phyloP scores from a whole-genome alignment of 2,113 vertebrate genomes.

The Taurulus bubalis region DNA sequence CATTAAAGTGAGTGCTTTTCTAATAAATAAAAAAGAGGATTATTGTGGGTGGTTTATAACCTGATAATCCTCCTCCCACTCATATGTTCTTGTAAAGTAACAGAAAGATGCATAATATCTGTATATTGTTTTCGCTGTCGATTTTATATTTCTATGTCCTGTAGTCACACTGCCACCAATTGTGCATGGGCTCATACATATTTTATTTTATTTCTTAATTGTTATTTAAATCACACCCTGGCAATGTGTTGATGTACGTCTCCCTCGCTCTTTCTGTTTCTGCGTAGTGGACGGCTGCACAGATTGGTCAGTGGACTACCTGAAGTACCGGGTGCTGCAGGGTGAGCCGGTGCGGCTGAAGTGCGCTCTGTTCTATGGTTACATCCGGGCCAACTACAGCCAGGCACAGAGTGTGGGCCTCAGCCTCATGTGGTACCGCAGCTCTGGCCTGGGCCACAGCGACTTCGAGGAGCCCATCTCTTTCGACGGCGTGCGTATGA shows the following conservation, averaged over 20 bases:
- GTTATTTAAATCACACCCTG: neutral
- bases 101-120: neutral
- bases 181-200: conserved; percentile 1
- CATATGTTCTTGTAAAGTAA: neutral
- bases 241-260: conserved; percentile 1
- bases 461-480: conserved; percentile 99
- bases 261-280: conserved; percentile 60
- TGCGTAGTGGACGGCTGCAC: conserved; percentile 95
- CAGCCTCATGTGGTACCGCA: conserved; percentile 97
- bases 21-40: conserved; percentile 24
- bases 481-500: conserved; percentile 96
- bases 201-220: neutral
- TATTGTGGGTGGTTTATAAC: conserved; percentile 23
- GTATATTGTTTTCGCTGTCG: neutral
- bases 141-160: conserved; percentile 1
- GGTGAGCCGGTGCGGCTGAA: conserved; percentile 96
- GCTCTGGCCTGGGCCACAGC: conserved; percentile 86
- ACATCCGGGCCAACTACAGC: conserved; percentile 97
- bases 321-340: conserved; percentile 94
- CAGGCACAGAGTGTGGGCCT: conserved; percentile 96
- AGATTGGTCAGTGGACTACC: conserved; percentile 98
- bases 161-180: neutral
- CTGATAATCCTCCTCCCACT: conserved; percentile 20
- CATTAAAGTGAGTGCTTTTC: conserved; percentile 11
- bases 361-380: conserved; percentile 98